Percentiles rank a stretch among this genome's conserved stretches.
Conservation (phyloP, 2,113 vertebrate genomes). For the Phylloscopus trochilus region DNA sequence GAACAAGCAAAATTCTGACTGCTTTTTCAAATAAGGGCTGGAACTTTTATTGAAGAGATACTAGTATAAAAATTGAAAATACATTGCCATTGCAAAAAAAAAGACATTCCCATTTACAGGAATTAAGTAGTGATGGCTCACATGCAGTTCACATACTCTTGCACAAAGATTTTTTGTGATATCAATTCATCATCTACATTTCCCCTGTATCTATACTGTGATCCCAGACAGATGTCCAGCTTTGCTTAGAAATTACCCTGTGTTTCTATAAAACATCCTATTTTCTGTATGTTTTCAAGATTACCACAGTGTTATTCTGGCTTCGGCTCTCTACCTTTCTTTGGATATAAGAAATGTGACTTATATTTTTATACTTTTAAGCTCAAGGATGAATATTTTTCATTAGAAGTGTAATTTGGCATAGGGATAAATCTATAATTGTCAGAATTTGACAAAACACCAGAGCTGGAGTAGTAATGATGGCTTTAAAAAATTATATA, state of each 20-base stretch:
- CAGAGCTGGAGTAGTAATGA: conserved; percentile 6
- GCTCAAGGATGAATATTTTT: not conserved
- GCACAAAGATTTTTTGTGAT: not conserved
- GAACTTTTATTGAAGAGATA: not conserved
- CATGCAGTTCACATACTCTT: not conserved
- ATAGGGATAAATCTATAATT: not conserved
- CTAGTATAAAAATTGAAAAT: not conserved
- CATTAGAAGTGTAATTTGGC: conserved; percentile 9
- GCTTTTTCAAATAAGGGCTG: not conserved
- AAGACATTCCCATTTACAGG: not conserved
- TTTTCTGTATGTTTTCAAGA: not conserved
- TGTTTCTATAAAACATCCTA: not conserved
- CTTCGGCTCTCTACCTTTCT: not conserved
- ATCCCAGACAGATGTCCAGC: not conserved
- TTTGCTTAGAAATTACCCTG: not conserved
- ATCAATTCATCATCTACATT: not conserved
- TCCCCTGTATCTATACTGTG: not conserved
- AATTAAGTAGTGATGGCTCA: not conserved
- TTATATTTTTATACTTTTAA: not conserved
- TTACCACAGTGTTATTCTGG: not conserved
- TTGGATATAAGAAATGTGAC: not conserved
- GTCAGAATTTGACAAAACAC: not conserved
- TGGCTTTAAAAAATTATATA: not conserved
- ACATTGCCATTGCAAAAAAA: not conserved
- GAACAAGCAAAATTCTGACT: not conserved